Evolutionary conservation across 2,113 vertebrate species (phyloP).

Genomic region (Gallinago undulata): DNA sequence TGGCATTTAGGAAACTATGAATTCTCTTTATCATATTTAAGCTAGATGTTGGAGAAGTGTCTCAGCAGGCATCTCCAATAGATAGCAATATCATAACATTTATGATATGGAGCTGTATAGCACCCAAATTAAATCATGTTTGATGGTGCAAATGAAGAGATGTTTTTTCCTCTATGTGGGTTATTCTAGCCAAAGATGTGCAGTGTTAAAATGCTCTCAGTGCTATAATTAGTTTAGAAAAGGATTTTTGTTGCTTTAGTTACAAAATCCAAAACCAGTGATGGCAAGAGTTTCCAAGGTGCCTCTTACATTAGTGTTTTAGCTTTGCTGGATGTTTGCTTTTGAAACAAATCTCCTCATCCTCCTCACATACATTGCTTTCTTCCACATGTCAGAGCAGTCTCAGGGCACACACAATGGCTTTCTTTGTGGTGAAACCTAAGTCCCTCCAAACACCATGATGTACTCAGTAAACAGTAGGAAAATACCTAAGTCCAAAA

Average conservation of each 20-base stretch:
- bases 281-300: not conserved
- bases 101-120: not conserved
- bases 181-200: not conserved
- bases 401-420: not conserved
- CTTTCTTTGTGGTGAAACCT: not conserved
- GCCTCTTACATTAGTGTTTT: not conserved
- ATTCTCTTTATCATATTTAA: not conserved
- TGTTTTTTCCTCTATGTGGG: not conserved
- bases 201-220: not conserved
- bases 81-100: not conserved
- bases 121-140: not conserved
- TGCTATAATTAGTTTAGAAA: not conserved
- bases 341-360: not conserved
- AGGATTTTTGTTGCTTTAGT: not conserved
- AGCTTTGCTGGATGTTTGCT: not conserved
- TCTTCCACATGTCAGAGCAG: not conserved
- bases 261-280: not conserved
- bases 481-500: not conserved
- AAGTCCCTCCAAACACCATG: not conserved
- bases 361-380: not conserved
- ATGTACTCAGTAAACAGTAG: not conserved
- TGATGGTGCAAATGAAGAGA: not conserved
- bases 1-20: not conserved
- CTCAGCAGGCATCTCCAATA: not conserved
- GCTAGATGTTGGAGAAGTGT: not conserved